Evolutionary conservation across 1,140 invertebrate genomes (phyloP), one percentile per base, ranked within the genome.

Genomic region (Battus philenor): DNA sequence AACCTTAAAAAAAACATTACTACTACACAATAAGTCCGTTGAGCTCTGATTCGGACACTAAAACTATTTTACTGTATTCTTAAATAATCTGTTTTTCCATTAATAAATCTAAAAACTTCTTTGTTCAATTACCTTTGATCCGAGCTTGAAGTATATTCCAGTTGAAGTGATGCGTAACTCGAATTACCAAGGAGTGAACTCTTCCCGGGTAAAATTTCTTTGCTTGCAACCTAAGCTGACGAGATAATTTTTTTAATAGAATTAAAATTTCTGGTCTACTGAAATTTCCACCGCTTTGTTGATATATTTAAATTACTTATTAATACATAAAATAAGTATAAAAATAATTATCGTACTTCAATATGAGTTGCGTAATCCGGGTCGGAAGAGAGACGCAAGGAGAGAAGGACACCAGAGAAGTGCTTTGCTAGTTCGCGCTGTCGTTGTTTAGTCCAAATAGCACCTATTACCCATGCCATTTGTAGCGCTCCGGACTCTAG

Each of bases 101-200:
- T n/a, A n/a, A n/a, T n/a, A n/a, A n/a, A n/a, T n/a, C n/a, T n/a
- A n/a, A n/a, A n/a, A n/a, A n/a, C n/a, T n/a, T n/a, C n/a, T n/a
- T n/a, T n/a, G n/a, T n/a, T n/a, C n/a, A n/a, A n/a, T 12, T 32
- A 84, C 80, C 80, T 81, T 53, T 77, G 72, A 56, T 81, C 71
- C 1, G 80, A 84, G 43, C 74, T 78, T 1, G 76, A 80, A 0
- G 75, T 76, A 16, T 84, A 84, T 44, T 84, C 76, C 8, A 84
- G 38, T 43, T 78, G 75, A 1, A 82, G 53, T 2, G 77, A 84
- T 0, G 66, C 76, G 39, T 82, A 84, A 31, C 77, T 81, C 1
- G 43, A 44, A 0, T 43, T 48, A 11, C 64, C 62, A 1, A 84
- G 24, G 1, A 83, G 41, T 1, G 72, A 84, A 33, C 76, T 84